Conservation (phyloP, 2,888 invertebrate species). For the Acholoe squamosa region DNA sequence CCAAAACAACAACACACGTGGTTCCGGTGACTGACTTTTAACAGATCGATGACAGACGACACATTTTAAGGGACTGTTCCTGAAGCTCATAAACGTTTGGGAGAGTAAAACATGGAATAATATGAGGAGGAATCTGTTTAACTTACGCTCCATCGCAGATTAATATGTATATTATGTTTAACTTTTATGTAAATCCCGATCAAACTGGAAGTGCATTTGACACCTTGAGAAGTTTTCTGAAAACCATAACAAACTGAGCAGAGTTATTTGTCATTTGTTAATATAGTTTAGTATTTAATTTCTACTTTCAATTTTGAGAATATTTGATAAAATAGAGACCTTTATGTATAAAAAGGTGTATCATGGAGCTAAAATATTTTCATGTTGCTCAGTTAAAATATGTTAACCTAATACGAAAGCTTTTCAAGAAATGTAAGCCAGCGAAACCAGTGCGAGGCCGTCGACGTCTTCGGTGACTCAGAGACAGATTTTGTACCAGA, state of each 20-base stretch:
- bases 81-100: too few relatives aligned
- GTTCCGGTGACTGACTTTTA: not conserved
- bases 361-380: too few relatives aligned
- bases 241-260: conserved; percentile 14
- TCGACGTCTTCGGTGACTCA: conserved; percentile 44
- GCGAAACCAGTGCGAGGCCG: conserved; percentile 12
- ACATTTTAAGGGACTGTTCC: not conserved
- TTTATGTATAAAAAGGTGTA: too few relatives aligned
- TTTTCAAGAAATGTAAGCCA: not conserved
- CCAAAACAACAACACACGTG: conserved; percentile 4
- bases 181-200: not conserved
- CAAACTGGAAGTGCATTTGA: not conserved
- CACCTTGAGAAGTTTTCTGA: not conserved
- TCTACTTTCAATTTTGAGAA: too few relatives aligned
- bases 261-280: not conserved
- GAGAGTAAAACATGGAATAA: too few relatives aligned
- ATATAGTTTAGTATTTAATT: not conserved
- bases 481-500: not conserved
- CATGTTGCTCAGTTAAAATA: not conserved
- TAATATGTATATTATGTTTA: not conserved
- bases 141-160: conserved; percentile 5
- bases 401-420: not conserved
- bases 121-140: not conserved
- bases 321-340: too few relatives aligned
- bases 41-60: conserved; percentile 28